Evolutionary conservation across 1,140 invertebrate species (phyloP).

Genomic region (Chironomus striatipennis): DNA sequence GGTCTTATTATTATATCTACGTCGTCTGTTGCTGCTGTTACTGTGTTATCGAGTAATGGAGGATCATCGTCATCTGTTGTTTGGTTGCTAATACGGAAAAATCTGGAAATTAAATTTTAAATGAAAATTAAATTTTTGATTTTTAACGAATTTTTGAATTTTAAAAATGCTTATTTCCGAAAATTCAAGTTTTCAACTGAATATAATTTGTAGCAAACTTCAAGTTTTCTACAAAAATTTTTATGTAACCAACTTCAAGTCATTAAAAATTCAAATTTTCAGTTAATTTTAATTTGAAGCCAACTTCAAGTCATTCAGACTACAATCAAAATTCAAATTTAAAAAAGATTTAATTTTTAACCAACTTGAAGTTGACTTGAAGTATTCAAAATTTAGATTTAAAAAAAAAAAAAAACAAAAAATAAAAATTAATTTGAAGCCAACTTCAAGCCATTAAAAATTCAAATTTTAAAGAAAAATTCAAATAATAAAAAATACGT

Average conservation of each 20-base stretch:
- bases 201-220: too few species aligned
- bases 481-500: too few species aligned
- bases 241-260: constrained; percentile 28
- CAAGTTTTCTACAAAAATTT: too few species aligned
- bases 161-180: too few species aligned
- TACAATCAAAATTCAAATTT: too few species aligned
- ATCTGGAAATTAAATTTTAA: neutral
- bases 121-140: neutral
- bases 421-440: constrained; percentile 31
- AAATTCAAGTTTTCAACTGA: too few species aligned
- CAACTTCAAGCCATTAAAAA: neutral
- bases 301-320: too few species aligned
- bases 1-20: constrained; percentile 19
- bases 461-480: neutral
- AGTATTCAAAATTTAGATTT: neutral
- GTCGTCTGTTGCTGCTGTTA: constrained; percentile 26
- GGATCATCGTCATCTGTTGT: constrained; percentile 31
- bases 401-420: neutral
- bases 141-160: too few species aligned
- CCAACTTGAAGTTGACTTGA: too few species aligned
- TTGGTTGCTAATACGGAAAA: constrained; percentile 30
- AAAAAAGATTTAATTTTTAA: too few species aligned
- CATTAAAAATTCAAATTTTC: too few species aligned
- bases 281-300: too few species aligned
- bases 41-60: constrained; percentile 28